Evolutionary conservation across 1,140 invertebrate species (phyloP), one percentile per base, ranked within the genome.

Genomic region (Scaptomyza pallida): DNA sequence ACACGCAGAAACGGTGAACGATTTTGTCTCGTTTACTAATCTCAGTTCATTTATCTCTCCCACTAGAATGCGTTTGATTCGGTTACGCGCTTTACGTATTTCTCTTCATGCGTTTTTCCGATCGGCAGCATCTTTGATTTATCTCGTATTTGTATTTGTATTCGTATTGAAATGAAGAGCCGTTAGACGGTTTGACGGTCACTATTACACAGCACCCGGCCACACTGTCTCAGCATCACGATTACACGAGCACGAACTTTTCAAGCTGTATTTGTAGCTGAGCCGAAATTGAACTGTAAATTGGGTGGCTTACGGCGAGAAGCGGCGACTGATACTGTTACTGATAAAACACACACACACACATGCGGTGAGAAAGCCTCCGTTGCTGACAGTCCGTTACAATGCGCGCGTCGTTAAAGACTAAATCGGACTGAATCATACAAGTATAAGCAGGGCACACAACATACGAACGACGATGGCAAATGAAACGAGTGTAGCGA

Each of bases 181-280:
- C 67, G 72, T 73, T 56, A 47, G 74, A 76, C 81, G 73, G 72
- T 72, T 50, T 43, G 73, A 72, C 81, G 73, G 69, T 81, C 64
- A 56, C 68, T 71, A 50, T 50, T 51, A 44, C 59, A 61, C 17
- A 21, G 61, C 26, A n/a, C 33, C 35, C 17, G 17, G 12, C 40
- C 35, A 30, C 47, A 50, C 47, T 50, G 23, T 23, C 19, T 47
- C 62, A 68, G 67, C 71, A 74, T 70, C 41, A 64, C 72, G 72
- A 59, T 55, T 52, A 48, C 44, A 30, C 72, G 43, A 37, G 6
- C 45, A 55, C 41, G 43, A 52, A 50, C n/a, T n/a, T 17, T 30
- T 30, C 6, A 30, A 30, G 26, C 26, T 30, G 5, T 26, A 26
- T 5, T 6, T 16, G 37, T 15, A 54, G 62, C 69, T 33, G 30